Evolutionary conservation across 2,113 vertebrate genomes (phyloP), one percentile per base, ranked within the genome.

Genomic region (Cariama cristata): DNA sequence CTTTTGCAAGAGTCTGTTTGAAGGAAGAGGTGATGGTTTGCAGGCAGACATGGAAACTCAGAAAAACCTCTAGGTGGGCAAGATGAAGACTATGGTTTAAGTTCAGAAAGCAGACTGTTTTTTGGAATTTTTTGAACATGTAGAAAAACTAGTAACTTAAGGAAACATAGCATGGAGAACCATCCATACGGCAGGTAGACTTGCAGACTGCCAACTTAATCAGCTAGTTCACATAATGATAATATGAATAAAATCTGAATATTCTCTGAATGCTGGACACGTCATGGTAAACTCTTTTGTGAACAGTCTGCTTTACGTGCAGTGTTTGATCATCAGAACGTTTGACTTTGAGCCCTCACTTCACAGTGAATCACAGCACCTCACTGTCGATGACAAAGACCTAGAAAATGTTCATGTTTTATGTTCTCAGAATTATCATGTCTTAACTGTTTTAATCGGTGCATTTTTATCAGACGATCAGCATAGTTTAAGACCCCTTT

Each of bases 291-390:
- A 66, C 30, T 55, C 64, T 72, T 40, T 20, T 18, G 80, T 50
- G 47, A 84, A 33, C 26, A 0, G 1, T 12, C 42, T 50, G 80
- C 53, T 83, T 71, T 64, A 21, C 0, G 1, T 18, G 50, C 10
- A 13, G 16, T 21, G 53, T 38, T 89, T 67, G 67, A 22, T 49
- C 32, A 9, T 33, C n/a, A 11, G 40, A 67, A 60, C 12, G 0
- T 5, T 55, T 67, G 67, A 52, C 47, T 60, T 24, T 8, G 45
- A 73, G 73, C 26, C 53, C 40, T 67, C 5, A 0, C 14, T 16
- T 59, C 45, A 4, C 35, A 9, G 73, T 49, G 79, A 66, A 42
- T 52, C 53, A 38, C 38, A n/a, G 38, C 33, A 42, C 45, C 27
- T 47, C 19, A 1, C 35, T 64, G 44, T 23, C 73, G 45, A 3